Evolutionary conservation across 2,797 vertebrate species (phyloP), one percentile per base, ranked within the genome.

Genomic region (Pseudochromis fuscus): DNA sequence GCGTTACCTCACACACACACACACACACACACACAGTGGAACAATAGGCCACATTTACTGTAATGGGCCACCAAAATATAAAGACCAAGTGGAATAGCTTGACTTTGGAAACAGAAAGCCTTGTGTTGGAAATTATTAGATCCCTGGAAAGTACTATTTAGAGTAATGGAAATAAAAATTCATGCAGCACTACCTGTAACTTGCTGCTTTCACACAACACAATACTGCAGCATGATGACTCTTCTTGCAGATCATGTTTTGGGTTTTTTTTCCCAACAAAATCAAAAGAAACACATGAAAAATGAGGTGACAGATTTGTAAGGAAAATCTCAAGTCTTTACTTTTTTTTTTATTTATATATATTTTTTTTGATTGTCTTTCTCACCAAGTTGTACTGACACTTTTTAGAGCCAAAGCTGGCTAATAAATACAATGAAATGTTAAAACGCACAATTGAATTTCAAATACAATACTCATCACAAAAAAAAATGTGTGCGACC

Each of bases 361-460:
- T 85, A 63, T 67, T 91, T 92, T 83, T 88, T 93, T 92, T 96
- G 96, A 98, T 98, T 98, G 97, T 98, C 97, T 93, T 94, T 95
- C 89, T 94, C 90, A 92, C 95, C 91, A 94, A 94, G 87, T 95
- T 95, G 94, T 95, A 95, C 89, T 94, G 94, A 96, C 93, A 95
- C 95, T 92, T 96, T 91, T 98, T 97, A 97, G 96, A 97, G 97
- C 96, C 96, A 94, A 91, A 88, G 84, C 87, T 83, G 97, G 97
- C 97, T 97, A 98, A 98, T 98, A 98, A 98, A 98, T 98, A 97
- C 94, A 95, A 95, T 94, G 94, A 94, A 94, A 95, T 93, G 94
- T 93, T 94, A 94, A 94, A 94, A 95, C 90, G 90, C 93, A 96
- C 93, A 93, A 95, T 94, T 96, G 92, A 95, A 94, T 94, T 95